These are phyloP conservation scores for Brachionus plicatilis DNA, from an alignment of 1,140 invertebrate species.

Conservation along the genomic window DNA sequence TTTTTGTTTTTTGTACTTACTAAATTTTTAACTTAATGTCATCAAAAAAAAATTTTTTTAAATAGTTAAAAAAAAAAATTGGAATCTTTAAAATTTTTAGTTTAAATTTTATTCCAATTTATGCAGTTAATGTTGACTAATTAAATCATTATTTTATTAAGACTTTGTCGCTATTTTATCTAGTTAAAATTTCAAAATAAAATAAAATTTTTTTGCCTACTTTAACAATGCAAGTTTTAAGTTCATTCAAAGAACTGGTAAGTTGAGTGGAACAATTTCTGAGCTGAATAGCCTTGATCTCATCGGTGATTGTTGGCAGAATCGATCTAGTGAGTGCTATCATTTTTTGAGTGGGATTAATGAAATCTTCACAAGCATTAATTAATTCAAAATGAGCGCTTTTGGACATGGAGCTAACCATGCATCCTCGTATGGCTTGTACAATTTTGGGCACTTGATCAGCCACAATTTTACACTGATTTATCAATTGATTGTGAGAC, in stretches of 20 bases:
- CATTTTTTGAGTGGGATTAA: slow-evolving; percentile 63
- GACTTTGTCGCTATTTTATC: not conserved
- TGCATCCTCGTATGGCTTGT: slow-evolving; percentile 70
- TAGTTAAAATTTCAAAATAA: too few relatives aligned
- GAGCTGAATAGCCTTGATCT: slow-evolving; percentile 67
- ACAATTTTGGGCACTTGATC: slow-evolving; percentile 75
- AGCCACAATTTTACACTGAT: slow-evolving; percentile 68
- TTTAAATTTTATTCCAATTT: too few relatives aligned
- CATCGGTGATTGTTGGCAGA: slow-evolving; percentile 76
- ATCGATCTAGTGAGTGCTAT: slow-evolving; percentile 69
- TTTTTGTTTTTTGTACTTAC: too few relatives aligned
- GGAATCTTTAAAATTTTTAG: too few relatives aligned
- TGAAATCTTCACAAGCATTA: slow-evolving; percentile 75
- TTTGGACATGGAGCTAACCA: slow-evolving; percentile 67
- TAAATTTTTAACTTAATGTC: too few relatives aligned
- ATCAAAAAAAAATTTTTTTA: too few relatives aligned
- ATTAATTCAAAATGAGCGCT: slow-evolving; percentile 74
- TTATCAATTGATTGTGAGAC: slow-evolving; percentile 68
- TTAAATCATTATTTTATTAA: not conserved
- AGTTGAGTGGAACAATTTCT: slow-evolving; percentile 70
- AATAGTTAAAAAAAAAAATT: too few relatives aligned
- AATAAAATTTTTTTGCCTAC: not conserved
- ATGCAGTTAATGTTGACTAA: too few relatives aligned
- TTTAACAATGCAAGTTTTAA: slow-evolving; percentile 72
- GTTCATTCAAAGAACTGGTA: slow-evolving; percentile 68